Evolutionary conservation across 1,140 invertebrate species (phyloP).

Genomic region (Caligus rogercresseyi): DNA sequence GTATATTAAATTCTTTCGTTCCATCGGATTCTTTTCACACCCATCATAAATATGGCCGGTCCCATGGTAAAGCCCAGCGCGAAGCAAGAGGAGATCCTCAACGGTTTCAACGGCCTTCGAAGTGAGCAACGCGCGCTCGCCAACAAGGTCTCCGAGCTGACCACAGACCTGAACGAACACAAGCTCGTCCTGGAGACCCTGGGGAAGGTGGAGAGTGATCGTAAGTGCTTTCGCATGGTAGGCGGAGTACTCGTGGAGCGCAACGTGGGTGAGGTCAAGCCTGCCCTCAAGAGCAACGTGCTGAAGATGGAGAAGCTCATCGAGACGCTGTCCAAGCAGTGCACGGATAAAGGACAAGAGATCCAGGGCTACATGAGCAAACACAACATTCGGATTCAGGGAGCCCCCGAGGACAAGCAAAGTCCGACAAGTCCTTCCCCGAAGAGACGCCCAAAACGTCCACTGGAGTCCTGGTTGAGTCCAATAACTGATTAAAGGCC

Average conservation of each 20-base stretch:
- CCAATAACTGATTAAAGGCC: background rate
- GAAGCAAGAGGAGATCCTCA: conserved; percentile 59
- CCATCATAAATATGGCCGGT: background rate
- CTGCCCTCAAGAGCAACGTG: conserved; percentile 53
- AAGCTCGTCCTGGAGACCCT: conserved; percentile 90
- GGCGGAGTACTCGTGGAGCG: conserved; percentile 81
- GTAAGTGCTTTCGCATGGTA: conserved; percentile 82
- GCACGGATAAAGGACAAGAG: conserved; percentile 67
- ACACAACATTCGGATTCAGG: conserved; percentile 51
- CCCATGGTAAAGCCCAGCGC: conserved; percentile 28
- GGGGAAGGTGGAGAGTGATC: conserved; percentile 57
- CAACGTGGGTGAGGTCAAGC: conserved; percentile 75
- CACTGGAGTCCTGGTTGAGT: conserved; percentile 4
- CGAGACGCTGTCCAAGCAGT: conserved; percentile 53
- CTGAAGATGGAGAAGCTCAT: conserved; percentile 53
- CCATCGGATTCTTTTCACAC: too few species aligned
- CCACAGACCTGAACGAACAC: conserved; percentile 82
- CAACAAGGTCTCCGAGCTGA: conserved; percentile 71
- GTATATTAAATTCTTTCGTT: too few species aligned
- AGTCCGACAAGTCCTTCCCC: conserved; percentile 7
- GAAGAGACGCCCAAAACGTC: background rate
- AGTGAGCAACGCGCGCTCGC: conserved; percentile 66
- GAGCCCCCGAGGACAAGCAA: conserved; percentile 27
- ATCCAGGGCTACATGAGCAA: conserved; percentile 84
- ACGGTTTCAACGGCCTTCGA: conserved; percentile 63